Evolutionary conservation across 2,888 invertebrate genomes (phyloP), one percentile per base, ranked within the genome.

Genomic region (Dicranocentrus wangi): DNA sequence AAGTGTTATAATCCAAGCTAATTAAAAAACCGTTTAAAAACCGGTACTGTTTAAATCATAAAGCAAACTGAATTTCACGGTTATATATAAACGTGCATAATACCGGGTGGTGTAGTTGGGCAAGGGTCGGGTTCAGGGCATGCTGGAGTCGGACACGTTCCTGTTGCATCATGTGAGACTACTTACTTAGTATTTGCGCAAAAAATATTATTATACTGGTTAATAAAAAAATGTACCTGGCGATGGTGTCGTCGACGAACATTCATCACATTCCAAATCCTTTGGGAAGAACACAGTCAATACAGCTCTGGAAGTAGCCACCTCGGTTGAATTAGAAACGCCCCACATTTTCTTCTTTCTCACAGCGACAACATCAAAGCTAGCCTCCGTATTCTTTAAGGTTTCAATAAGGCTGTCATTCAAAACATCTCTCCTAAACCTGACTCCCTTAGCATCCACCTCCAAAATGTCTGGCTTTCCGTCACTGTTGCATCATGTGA

Each of bases 371-470:
- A 75, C 28, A 0, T 23, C 39, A 53, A 32, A 75, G 2, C 17
- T 21, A 2, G 19, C 8, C 8, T 43, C 68, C 2, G 17, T 23
- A 78, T 51, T 60, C 5, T 25, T 51, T 17, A 70, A 13, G 0
- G 7, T 15, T 1, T 27, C 25, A n/a, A 75, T 13, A 19, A 27
- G 21, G 1, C 32, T 32, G 0, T 25, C 17, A 17, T 42, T 32
- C n/a, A n/a, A n/a, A 19, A 72, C 21, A 25, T 53, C 60, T 13
- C 7, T 23, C 1, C 19, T 27, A 68, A 61, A 69, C 13, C 13
- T 1, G 0, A 28, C 32, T 13, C 78, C 83, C 2, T 42, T n/a
- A 0, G 51, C 7, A 32, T 78, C 66, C 27, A 83, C 75, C 1
- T 25, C 8, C 7, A 83, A 51, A 42, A 83, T 51, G 0, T 23